Evolutionary conservation across 2,113 vertebrate genomes (phyloP), one percentile per base, ranked within the genome.

Genomic region (Scopus umbretta): DNA sequence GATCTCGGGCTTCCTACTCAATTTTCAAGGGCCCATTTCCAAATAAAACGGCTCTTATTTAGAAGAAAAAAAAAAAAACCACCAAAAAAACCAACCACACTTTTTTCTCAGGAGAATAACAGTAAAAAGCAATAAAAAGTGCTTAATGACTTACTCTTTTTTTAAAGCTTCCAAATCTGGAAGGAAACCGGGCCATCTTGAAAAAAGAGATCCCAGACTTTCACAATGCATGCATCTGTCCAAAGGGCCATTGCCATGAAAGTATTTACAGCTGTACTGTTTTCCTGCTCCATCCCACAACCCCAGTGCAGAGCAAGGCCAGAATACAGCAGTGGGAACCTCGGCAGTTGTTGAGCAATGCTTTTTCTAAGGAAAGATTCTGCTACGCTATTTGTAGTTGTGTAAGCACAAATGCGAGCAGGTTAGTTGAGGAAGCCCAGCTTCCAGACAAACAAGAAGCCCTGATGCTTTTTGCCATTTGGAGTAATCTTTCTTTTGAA

Each of bases 91-190:
- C 40, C 9, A 42, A 9, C 29, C 7, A 17, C 73, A 71, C 63
- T 17, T 71, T 26, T 79, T 92, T 72, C 82, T 88, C 82, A 30
- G n/a, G 45, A 47, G 72, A 86, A 56, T 92, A 92, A 78, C n/a
- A 94, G 86, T 82, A 92, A 92, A 93, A 86, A 92, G 47, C 72
- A 90, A 89, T 96, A 93, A 88, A 95, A 92, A 38, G 72, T 95
- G 59, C 83, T 74, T 96, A 96, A 95, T 95, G 71, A 81, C 52
- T 94, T 78, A 78, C 13, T 73, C 3, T 70, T 83, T 40, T 85
- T 94, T 72, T 30, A 34, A 63, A 90, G 45, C 59, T 86, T 93
- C 59, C 61, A 89, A 88, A 84, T 80, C 65, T 94, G 83, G 95
- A 92, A 92, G 88, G 82, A 90, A 93, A 88, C 52, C 34, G 74